Percentiles rank a stretch among this genome's conserved stretches.
These are phyloP conservation scores for Platycercus adscitus DNA, from an alignment of 2,113 vertebrate species.

Conservation along the genomic window DNA sequence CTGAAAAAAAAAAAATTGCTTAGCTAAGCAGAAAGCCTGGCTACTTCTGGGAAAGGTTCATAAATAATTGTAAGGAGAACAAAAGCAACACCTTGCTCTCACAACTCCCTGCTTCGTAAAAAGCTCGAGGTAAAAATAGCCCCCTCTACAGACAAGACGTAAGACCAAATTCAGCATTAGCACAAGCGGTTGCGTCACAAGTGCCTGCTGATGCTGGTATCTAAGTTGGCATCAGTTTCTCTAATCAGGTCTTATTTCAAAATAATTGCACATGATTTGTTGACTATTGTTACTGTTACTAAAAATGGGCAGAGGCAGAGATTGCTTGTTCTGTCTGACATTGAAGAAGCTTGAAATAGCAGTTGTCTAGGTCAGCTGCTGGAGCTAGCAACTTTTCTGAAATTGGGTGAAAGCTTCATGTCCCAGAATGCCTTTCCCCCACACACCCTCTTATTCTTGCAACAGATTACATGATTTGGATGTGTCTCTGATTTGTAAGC, in stretches of 20 bases:
- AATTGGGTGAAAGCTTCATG: background rate
- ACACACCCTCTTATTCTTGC: background rate
- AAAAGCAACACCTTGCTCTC: background rate
- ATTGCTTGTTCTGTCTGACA: background rate
- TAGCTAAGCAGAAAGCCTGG: background rate
- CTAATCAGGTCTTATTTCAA: background rate
- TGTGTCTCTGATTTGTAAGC: background rate
- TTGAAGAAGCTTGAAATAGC: slow-evolving; percentile 16
- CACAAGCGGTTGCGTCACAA: background rate
- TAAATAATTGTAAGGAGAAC: background rate
- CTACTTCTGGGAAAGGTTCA: background rate
- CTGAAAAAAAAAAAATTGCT: background rate
- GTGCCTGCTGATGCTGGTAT: background rate
- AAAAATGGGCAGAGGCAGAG: slow-evolving; percentile 13
- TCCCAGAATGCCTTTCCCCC: background rate
- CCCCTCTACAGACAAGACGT: background rate
- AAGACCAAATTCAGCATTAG: background rate
- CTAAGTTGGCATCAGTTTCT: background rate
- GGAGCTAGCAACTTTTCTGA: background rate
- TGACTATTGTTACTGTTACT: background rate
- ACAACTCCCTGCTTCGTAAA: background rate
- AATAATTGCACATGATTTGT: slow-evolving; percentile 19
- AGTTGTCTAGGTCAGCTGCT: slow-evolving; percentile 4
- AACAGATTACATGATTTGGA: background rate
- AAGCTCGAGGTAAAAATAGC: background rate